phyloP scores from a whole-genome alignment of 2,888 invertebrate genomes.

The Heterodera filipjevi region DNA sequence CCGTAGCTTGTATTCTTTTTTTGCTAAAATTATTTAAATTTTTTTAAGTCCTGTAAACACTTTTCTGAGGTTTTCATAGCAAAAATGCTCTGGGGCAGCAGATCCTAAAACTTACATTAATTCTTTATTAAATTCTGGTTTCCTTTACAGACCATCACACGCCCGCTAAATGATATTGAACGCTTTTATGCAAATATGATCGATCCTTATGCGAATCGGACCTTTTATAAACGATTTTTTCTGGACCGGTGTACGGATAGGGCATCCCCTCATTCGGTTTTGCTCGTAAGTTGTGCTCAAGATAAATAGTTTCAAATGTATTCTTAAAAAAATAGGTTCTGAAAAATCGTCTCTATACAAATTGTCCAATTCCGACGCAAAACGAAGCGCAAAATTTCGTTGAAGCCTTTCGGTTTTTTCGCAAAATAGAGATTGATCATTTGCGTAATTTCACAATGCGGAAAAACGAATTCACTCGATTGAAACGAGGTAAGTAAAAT shows the following conservation, averaged over 20 bases:
- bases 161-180: neutral
- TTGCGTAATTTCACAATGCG: no score
- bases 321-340: neutral
- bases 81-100: no score
- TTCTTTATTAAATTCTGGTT: neutral
- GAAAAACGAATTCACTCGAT: no score
- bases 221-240: neutral
- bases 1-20: no score
- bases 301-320: neutral
- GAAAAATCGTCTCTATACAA: neutral
- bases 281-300: neutral
- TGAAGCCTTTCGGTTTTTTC: neutral
- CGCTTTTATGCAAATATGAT: neutral
- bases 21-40: no score
- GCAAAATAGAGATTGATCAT: no score
- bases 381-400: neutral
- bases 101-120: no score
- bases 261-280: neutral
- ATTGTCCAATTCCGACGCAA: neutral
- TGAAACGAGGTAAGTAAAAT: no score
- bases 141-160: neutral
- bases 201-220: neutral
- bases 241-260: neutral
- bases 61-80: no score
- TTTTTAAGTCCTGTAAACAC: no score